These are phyloP conservation scores for Idaea biselata DNA, from an alignment of 2,888 invertebrate species.

Conservation along the genomic window DNA sequence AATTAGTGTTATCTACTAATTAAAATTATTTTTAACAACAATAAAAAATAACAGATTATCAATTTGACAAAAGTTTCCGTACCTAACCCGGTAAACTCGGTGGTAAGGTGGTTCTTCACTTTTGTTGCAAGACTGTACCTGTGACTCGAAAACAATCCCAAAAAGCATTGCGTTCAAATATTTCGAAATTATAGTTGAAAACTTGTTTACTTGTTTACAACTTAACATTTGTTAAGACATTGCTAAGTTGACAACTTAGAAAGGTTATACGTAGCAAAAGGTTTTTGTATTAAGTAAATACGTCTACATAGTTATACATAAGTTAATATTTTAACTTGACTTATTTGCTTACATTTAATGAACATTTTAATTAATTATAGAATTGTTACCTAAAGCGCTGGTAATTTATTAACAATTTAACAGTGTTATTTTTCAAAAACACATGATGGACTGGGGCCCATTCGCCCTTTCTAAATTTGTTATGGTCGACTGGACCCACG, in stretches of 20 bases:
- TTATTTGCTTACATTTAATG: not conserved
- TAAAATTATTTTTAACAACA: too few relatives aligned
- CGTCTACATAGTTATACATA: not conserved
- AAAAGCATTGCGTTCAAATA: not conserved
- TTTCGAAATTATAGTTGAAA: not conserved
- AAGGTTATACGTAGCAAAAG: not conserved
- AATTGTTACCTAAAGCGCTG: not conserved
- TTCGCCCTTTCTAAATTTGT: too few relatives aligned
- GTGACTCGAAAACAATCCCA: not conserved
- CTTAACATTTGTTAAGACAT: not conserved
- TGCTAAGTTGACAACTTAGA: not conserved
- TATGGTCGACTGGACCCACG: too few relatives aligned
- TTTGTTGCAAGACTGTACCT: not conserved
- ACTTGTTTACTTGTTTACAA: not conserved
- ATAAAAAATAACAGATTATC: too few relatives aligned
- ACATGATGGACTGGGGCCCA: too few relatives aligned
- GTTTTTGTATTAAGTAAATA: not conserved
- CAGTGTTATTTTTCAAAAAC: too few relatives aligned
- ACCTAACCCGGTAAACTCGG: not conserved
- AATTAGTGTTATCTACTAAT: too few relatives aligned
- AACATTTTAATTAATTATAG: too few relatives aligned
- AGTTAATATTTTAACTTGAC: not conserved
- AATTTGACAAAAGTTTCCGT: too few relatives aligned
- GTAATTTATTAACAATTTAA: too few relatives aligned
- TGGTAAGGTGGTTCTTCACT: not conserved